Evolutionary conservation across 2,888 invertebrate species (phyloP).

Genomic region (Panorpa germanica): DNA sequence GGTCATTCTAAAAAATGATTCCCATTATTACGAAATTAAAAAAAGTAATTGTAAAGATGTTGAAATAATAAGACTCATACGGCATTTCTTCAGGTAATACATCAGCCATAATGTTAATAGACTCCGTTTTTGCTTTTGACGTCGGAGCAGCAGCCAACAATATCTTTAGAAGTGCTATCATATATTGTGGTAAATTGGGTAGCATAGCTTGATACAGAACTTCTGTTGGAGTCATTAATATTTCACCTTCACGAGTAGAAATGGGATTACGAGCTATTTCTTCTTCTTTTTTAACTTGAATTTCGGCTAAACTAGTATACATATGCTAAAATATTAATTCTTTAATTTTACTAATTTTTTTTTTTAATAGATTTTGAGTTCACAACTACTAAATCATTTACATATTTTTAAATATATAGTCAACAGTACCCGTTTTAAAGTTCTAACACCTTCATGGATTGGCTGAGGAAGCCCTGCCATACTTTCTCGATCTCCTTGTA

Average conservation of each 20-base stretch:
- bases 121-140: conserved; percentile 96
- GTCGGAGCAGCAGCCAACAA: conserved; percentile 94
- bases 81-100: conserved; percentile 96
- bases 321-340: conserved; percentile 45
- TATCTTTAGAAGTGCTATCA: conserved; percentile 93
- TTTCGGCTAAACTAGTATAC: conserved; percentile 82
- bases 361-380: neutral
- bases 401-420: conserved; percentile 2
- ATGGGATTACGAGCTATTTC: conserved; percentile 83
- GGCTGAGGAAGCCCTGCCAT: conserved; percentile 91
- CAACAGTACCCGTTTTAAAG: conserved; percentile 44
- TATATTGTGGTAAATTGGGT: conserved; percentile 91
- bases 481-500: conserved; percentile 72
- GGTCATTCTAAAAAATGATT: conserved; percentile 42
- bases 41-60: conserved; percentile 8
- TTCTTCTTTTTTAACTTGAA: conserved; percentile 81
- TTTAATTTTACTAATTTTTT: too few relatives aligned
- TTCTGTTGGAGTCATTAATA: conserved; percentile 71
- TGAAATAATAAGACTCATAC: conserved; percentile 24
- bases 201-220: conserved; percentile 84
- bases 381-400: neutral
- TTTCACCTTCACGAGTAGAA: conserved; percentile 61
- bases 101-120: conserved; percentile 96
- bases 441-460: conserved; percentile 89
- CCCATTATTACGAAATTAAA: conserved; percentile 3